Conservation (phyloP, 2,113 vertebrate species). For the Callipepla squamata region DNA sequence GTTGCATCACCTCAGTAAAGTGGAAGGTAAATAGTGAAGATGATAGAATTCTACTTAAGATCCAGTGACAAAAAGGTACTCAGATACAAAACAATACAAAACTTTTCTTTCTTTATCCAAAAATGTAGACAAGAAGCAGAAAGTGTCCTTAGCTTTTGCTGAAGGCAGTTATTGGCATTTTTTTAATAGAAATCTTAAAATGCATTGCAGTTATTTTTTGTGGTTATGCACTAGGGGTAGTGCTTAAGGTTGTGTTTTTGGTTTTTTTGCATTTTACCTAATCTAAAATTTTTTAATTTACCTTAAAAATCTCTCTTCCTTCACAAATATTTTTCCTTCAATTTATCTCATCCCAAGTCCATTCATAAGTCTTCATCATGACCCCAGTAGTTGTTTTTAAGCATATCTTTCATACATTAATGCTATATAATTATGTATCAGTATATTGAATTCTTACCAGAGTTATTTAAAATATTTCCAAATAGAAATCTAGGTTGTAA, state of each 20-base stretch:
- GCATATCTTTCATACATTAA: not conserved
- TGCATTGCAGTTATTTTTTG: not conserved
- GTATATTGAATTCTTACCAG: not conserved
- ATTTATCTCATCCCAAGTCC: not conserved
- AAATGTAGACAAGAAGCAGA: not conserved
- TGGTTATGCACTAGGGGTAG: not conserved
- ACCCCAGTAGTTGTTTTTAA: not conserved
- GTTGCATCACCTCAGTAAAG: not conserved
- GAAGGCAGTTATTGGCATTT: not conserved
- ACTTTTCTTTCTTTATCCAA: too few species aligned
- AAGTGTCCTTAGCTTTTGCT: not conserved
- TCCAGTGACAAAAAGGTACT: not conserved
- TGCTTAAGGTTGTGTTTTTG: not conserved
- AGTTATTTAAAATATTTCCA: not conserved
- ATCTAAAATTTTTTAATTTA: not conserved
- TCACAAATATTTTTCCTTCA: not conserved
- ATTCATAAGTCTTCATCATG: fast-evolving
- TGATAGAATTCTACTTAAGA: not conserved
- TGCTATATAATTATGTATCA: not conserved
- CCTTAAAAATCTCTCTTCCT: not conserved
- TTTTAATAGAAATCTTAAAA: not conserved
- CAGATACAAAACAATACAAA: not conserved
- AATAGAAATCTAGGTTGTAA: not conserved
- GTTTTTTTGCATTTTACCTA: not conserved
- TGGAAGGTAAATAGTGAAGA: not conserved